Percentiles rank a stretch among this genome's conserved stretches.
Evolutionary conservation across 1,140 invertebrate species (phyloP).

Genomic region (Drosophila rhopaloa): DNA sequence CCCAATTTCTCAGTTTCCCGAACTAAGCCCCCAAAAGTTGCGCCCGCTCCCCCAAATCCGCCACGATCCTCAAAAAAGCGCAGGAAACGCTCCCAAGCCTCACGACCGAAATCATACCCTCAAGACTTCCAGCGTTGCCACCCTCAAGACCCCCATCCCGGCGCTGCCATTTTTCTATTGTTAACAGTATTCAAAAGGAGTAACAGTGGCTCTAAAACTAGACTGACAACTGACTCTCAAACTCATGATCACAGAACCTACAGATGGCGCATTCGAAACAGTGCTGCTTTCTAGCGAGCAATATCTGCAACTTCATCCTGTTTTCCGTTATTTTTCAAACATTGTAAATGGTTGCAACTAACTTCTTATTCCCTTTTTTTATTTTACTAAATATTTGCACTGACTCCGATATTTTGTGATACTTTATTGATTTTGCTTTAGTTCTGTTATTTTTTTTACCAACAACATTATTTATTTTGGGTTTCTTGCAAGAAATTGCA

Average conservation of each 20-base stretch:
- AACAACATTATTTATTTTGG: background rate
- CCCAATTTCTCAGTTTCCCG: too few species aligned
- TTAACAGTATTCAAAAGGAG: constrained; percentile 37
- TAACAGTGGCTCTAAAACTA: constrained; percentile 56
- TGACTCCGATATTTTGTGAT: background rate
- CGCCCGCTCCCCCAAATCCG: too few species aligned
- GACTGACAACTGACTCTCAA: constrained; percentile 29
- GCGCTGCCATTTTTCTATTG: too few species aligned
- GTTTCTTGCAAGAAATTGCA: constrained; percentile 11
- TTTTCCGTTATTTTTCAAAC: constrained; percentile 1
- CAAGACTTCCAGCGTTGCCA: too few species aligned
- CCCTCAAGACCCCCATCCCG: too few species aligned
- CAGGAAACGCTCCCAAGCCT: too few species aligned
- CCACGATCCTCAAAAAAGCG: too few species aligned
- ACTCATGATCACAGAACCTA: constrained; percentile 38
- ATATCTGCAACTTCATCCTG: constrained; percentile 17
- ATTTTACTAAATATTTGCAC: background rate
- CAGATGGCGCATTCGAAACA: constrained; percentile 60
- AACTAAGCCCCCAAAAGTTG: too few species aligned
- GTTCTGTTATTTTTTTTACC: too few species aligned
- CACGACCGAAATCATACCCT: too few species aligned
- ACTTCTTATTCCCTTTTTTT: background rate
- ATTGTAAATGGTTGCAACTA: background rate
- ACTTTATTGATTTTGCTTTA: too few species aligned
- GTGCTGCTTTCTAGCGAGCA: constrained; percentile 61